Base-by-base conservation (phyloP, 2,797 vertebrate genomes). In the Synanceia verrucosa region DNA sequence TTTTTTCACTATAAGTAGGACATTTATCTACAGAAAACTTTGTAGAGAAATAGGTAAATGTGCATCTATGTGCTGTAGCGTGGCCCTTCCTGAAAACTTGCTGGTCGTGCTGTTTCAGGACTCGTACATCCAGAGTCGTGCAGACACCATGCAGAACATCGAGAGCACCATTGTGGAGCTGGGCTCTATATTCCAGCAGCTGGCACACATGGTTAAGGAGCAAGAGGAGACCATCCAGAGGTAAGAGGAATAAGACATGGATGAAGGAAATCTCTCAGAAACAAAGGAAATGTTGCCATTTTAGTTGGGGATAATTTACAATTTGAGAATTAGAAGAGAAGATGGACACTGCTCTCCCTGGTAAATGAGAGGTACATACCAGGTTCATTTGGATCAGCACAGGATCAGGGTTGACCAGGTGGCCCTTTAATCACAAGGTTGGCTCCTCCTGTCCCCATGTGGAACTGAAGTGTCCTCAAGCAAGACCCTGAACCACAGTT, bases 161-260 rank as follows among this genome's bases (percentile, higher is more conserved):
- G 96, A 98, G 81, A 97, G 95, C 76, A 98, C 97, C 47, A 97
- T 98, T 0, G 97, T 98, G 47, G 97, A 98, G 81, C 91, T 98
- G 82, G 96, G 97, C 51, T 97, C 96, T 73, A 98, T 98, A 88
- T 98, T 98, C 83, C 97, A 98, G 84, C 97, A 98, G 80, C 82
- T 98, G 84, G 96, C 96, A 0, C 96, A 98, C 84, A 98, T 98
- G 97, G 96, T 98, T 24, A 98, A 98, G 82, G 96, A 97, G 71
- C 97, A 98, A 76, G 97, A 98, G 72, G 97, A 98, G 87, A 97
- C 96, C 16, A 90, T 98, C 78, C 96, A 97, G 84, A 96, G 97
- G 97, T 98, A 70, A 80, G 82, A 46, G 3, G 19, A 24, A 46
- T 33, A 24, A 1, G 29, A 62, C 51, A 36, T 6, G 3, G 34